Conservation (phyloP, 2,888 invertebrate genomes). For the Heteropelma amictum region DNA sequence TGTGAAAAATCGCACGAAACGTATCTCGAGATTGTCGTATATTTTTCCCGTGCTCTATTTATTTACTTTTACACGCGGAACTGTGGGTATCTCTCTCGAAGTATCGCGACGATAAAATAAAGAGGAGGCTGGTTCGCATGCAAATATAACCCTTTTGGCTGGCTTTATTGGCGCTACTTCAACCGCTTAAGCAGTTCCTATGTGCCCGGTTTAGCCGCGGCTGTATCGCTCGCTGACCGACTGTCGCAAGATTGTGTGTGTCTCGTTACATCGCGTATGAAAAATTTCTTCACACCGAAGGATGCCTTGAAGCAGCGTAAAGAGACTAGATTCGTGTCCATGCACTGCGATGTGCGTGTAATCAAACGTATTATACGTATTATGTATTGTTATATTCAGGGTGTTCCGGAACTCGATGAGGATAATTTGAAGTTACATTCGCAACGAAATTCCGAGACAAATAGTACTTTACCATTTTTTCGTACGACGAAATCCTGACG, state of each 20-base stretch:
- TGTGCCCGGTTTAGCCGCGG: conserved; percentile 16
- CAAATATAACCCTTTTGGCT: conserved; percentile 44
- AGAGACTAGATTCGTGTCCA: too few species aligned
- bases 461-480: too few species aligned
- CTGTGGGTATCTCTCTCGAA: background rate
- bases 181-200: conserved; percentile 47
- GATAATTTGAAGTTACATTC: too few species aligned
- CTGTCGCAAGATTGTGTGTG: conserved; percentile 37
- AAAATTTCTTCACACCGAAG: conserved; percentile 5
- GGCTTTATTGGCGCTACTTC: conserved; percentile 52
- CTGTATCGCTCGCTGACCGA: conserved; percentile 28
- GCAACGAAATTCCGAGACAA: too few species aligned
- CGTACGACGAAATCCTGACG: too few species aligned
- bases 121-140: conserved; percentile 32
- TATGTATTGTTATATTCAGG: too few species aligned
- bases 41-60: background rate
- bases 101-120: conserved; percentile 22
- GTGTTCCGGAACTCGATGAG: too few species aligned
- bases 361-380: too few species aligned
- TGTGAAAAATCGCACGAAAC: too few species aligned
- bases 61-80: background rate
- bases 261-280: conserved; percentile 37
- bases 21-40: too few species aligned
- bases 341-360: background rate
- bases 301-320: background rate